Base-by-base conservation (phyloP, 2,113 vertebrate species). In the Hippocampus comes region DNA sequence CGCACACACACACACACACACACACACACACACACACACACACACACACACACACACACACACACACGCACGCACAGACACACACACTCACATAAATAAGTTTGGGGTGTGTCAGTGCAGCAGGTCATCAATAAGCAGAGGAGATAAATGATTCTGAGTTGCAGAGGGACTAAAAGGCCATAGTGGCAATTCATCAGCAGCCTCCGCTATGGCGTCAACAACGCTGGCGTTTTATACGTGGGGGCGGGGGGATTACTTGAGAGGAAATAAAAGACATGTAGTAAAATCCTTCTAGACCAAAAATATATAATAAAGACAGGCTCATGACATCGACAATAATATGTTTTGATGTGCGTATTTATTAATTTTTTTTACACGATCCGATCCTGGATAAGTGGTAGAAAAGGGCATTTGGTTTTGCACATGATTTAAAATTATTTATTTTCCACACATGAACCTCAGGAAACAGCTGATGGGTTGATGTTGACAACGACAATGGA, bases 121-220 rank as follows among this genome's bases (percentile, higher is more conserved):
- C 59, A 74, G 76, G 51, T 17, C 76, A 83, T 88, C 85, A 81
- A 91, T 91, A 86, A 82, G 82, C 87, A 83, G 84, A 75, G 59
- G 61, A 69, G 82, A 90, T 84, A 79, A 86, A 91, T 86, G 81
- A 88, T 73, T 76, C 23, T 10, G 70, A 76, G 75, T 76, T 42
- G 20, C 77, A 65, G 73, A 74, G 4, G 68, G 60, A 77, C 61
- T 46, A 63, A 91, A 92, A 92, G 90, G 91, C 87, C 92, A 91
- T 56, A 48, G 72, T 61, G 1, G 68, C 75, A 79, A 91, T 89
- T 84, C 83, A 91, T 91, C 89, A 83, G 80, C 81, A 18, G 49
- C 30, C 0, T 6, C 76, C 66, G 38, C 80, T 64, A 60, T 21
- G 67, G 67, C 80, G 72, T 72, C 68, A 55, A 55, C 67, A n/a